Conservation (phyloP, 2,888 invertebrate species). For the Diarsia brunnea region DNA sequence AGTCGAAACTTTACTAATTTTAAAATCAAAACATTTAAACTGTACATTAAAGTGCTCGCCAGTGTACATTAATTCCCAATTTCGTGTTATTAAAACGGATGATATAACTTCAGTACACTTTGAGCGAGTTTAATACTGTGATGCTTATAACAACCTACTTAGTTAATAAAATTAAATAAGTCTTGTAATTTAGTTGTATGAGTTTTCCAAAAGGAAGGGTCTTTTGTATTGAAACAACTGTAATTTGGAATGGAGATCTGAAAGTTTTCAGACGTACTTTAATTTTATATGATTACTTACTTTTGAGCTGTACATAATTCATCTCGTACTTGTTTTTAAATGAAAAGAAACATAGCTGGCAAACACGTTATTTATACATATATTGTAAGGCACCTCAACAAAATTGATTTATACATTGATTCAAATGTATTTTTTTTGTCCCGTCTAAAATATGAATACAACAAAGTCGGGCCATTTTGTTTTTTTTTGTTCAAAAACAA, state of each 20-base stretch:
- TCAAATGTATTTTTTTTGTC: background rate
- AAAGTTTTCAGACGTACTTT: slow-evolving; percentile 14
- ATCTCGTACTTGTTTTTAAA: background rate
- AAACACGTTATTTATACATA: background rate
- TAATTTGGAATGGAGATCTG: slow-evolving; percentile 18
- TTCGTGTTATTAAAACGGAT: slow-evolving; percentile 61
- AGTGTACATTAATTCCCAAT: slow-evolving; percentile 62
- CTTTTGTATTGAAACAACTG: slow-evolving; percentile 35
- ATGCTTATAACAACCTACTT: slow-evolving; percentile 38
- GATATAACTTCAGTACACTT: slow-evolving; percentile 61
- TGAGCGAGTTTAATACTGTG: slow-evolving; percentile 38
- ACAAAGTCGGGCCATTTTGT: too few species aligned
- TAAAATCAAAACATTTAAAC: slow-evolving; percentile 63
- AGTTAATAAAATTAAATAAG: slow-evolving; percentile 47
- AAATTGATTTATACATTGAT: background rate
- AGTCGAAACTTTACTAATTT: slow-evolving; percentile 61
- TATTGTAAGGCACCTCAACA: background rate
- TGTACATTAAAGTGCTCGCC: slow-evolving; percentile 53
- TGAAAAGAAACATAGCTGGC: background rate
- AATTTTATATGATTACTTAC: background rate
- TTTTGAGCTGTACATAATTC: background rate
- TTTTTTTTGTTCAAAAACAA: too few species aligned
- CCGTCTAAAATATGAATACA: background rate
- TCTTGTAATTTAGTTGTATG: slow-evolving; percentile 28
- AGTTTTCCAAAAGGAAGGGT: slow-evolving; percentile 32